Evolutionary conservation across 2,888 invertebrate species (phyloP).

Genomic region (Apotomis capreana): DNA sequence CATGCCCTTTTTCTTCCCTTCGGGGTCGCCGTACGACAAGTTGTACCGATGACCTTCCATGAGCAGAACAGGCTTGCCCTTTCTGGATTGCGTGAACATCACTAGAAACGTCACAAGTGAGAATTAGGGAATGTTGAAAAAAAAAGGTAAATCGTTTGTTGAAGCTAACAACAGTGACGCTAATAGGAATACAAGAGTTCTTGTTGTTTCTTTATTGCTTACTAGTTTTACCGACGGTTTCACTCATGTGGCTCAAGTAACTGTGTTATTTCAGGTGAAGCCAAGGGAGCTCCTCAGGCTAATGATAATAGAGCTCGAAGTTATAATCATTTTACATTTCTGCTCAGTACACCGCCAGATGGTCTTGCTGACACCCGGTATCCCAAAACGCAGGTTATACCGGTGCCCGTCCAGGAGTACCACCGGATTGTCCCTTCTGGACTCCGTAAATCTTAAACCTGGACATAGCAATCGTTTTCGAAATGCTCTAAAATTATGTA

Average conservation of each 20-base stretch:
- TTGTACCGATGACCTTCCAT: conserved; percentile 20
- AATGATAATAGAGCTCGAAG: no score
- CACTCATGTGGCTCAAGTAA: no score
- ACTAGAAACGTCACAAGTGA: not conserved
- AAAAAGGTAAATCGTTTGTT: no score
- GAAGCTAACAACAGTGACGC: no score
- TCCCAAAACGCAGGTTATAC: not conserved
- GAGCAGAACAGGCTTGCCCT: conserved; percentile 20
- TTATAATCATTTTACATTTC: not conserved
- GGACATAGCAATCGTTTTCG: not conserved
- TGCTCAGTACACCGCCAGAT: not conserved
- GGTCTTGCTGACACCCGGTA: not conserved
- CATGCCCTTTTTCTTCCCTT: conserved; percentile 8
- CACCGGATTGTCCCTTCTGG: not conserved
- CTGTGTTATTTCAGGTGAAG: no score
- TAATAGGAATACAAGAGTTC: no score
- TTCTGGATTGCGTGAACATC: conserved; percentile 20
- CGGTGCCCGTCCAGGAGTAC: not conserved
- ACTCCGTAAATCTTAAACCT: not conserved
- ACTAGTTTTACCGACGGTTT: no score
- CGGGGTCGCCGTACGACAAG: conserved; percentile 17
- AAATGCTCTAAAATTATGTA: not conserved
- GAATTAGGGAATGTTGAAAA: no score
- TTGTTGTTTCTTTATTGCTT: no score
- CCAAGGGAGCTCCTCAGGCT: no score